These are phyloP conservation scores for Bradypodion ventrale DNA, from an alignment of 2,797 vertebrate genomes.

Conservation along the genomic window DNA sequence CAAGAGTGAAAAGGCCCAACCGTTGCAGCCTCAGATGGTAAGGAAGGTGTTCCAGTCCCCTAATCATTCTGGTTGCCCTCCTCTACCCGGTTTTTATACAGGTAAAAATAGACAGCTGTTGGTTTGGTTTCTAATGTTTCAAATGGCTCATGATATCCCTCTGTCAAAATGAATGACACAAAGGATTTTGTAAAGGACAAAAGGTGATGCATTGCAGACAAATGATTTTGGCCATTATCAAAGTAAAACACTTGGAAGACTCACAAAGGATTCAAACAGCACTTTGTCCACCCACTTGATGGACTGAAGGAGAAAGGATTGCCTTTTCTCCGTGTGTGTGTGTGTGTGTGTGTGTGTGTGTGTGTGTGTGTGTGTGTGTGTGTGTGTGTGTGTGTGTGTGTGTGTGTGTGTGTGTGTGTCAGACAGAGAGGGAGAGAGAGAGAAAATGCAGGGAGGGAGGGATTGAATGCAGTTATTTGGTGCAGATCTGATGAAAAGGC, in stretches of 20 bases:
- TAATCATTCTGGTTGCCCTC: no score
- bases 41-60: no score
- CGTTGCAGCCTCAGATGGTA: no score
- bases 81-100: constrained; percentile 41
- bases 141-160: constrained; percentile 48
- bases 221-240: constrained; percentile 43
- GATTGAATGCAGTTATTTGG: constrained; percentile 8
- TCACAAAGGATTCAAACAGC: constrained; percentile 57
- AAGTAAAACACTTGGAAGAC: constrained; percentile 62
- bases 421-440: not conserved
- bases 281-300: constrained; percentile 4
- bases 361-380: not conserved
- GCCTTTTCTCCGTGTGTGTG: not conserved
- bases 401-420: not conserved
- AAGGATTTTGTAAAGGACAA: constrained; percentile 29
- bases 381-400: not conserved
- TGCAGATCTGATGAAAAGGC: not conserved
- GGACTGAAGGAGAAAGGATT: not conserved
- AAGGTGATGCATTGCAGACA: constrained; percentile 31
- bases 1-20: no score
- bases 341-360: not conserved
- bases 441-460: not conserved
- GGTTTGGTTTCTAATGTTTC: constrained; percentile 24
- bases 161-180: constrained; percentile 58
- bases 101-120: constrained; percentile 47